These are phyloP conservation scores for Calliopsis andreniformis DNA, from an alignment of 1,140 invertebrate species.

Conservation along the genomic window DNA sequence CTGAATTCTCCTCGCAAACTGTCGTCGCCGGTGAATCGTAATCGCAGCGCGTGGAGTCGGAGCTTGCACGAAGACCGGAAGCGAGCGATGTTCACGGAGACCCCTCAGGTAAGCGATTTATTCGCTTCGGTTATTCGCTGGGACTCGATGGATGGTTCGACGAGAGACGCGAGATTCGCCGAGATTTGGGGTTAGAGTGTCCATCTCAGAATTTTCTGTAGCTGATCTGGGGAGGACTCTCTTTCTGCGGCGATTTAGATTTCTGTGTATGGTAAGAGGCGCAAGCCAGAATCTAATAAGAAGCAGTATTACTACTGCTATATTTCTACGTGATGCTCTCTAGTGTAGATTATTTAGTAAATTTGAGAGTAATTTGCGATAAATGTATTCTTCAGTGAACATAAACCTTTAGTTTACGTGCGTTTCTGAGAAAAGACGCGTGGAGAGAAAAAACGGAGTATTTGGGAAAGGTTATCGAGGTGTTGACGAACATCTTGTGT, in stretches of 20 bases:
- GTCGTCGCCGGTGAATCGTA: slow-evolving; percentile 3
- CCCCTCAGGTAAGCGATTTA: slow-evolving; percentile 42
- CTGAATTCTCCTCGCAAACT: not conserved
- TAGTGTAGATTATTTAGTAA: no score
- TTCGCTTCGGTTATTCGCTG: not conserved
- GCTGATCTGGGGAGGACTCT: no score
- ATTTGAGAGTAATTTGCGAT: no score
- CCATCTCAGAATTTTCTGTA: no score
- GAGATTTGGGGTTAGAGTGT: no score
- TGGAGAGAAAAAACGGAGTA: not conserved
- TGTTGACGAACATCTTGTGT: slow-evolving; percentile 10
- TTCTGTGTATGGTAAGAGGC: no score
- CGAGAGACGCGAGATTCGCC: not conserved
- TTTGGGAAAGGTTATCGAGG: slow-evolving; percentile 1
- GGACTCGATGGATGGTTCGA: not conserved
- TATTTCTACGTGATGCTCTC: no score
- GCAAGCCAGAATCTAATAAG: no score
- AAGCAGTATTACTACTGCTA: no score
- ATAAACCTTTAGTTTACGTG: slow-evolving; percentile 17
- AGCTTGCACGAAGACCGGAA: not conserved
- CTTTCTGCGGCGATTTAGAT: no score
- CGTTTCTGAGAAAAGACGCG: not conserved
- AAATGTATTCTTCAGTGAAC: no score
- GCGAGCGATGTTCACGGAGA: slow-evolving; percentile 44
- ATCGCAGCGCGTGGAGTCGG: not conserved